Evolutionary conservation across 1,140 invertebrate species (phyloP).

Genomic region (Zaprionus taronus): DNA sequence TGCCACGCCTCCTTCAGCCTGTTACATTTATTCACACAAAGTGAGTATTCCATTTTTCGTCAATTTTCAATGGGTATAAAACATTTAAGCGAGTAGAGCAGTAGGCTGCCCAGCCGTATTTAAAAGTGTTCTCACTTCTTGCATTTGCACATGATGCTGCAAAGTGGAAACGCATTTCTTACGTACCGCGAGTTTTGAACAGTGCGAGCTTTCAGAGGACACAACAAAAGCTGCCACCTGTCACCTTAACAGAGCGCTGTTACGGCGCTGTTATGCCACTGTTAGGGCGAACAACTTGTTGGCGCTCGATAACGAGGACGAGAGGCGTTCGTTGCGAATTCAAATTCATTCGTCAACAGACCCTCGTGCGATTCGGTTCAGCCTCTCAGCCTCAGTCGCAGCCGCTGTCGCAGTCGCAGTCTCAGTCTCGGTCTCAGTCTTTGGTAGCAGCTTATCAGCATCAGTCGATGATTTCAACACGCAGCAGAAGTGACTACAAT

Average conservation of each 20-base stretch:
- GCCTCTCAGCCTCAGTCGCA: constrained; percentile 29
- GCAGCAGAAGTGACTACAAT: constrained; percentile 30
- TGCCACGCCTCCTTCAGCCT: too few species aligned
- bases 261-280: not conserved
- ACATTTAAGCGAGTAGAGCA: too few species aligned
- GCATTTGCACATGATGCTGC: not conserved
- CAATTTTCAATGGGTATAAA: too few species aligned
- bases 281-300: constrained; percentile 57
- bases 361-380: constrained; percentile 74
- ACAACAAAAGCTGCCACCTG: not conserved
- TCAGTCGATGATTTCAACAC: constrained; percentile 38
- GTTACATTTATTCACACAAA: too few species aligned
- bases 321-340: constrained; percentile 39
- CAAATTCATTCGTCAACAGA: constrained; percentile 72
- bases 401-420: not conserved
- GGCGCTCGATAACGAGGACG: constrained; percentile 30
- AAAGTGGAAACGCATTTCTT: not conserved
- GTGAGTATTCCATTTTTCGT: too few species aligned
- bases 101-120: too few species aligned
- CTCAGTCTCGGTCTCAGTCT: not conserved
- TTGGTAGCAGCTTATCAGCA: constrained; percentile 19
- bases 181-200: not conserved
- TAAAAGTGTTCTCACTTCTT: too few species aligned
- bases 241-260: constrained; percentile 4
- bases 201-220: too few species aligned